Percentiles rank a stretch among this genome's conserved stretches.
These are phyloP conservation scores for Cebidichthys violaceus DNA, from an alignment of 2,113 vertebrate genomes.

Conservation along the genomic window DNA sequence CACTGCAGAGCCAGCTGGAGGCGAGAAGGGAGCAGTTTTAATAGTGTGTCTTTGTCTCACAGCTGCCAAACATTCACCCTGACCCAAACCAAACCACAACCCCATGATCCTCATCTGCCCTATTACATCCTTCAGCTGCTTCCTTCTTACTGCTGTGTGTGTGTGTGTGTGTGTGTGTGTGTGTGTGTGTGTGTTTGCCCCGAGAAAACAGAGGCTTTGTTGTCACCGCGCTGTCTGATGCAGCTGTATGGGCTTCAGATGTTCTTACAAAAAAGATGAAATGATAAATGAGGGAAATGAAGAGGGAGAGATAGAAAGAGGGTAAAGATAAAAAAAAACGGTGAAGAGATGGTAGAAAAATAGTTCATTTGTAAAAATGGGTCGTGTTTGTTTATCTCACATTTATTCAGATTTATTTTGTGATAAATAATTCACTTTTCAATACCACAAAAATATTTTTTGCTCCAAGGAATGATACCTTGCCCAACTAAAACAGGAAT, in stretches of 20 bases:
- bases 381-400: conserved; percentile 7
- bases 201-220: conserved; percentile 71
- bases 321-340: conserved; percentile 14
- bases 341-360: conserved; percentile 26
- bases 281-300: conserved; percentile 55
- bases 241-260: conserved; percentile 75
- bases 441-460: neutral
- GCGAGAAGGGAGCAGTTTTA: conserved; percentile 56
- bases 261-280: conserved; percentile 72
- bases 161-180: conserved; percentile 35
- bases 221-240: conserved; percentile 61
- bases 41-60: conserved; percentile 73
- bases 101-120: conserved; percentile 85
- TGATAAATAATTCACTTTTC: neutral
- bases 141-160: conserved; percentile 61
- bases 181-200: conserved; percentile 48
- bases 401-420: neutral
- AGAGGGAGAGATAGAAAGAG: conserved; percentile 3
- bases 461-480: neutral
- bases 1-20: conserved; percentile 45
- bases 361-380: conserved; percentile 10
- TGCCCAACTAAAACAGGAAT: conserved; percentile 9
- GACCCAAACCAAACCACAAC: conserved; percentile 77
- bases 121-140: conserved; percentile 83
- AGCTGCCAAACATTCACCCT: conserved; percentile 75